Evolutionary conservation across 1,140 invertebrate genomes (phyloP).

Genomic region (Drosophila azteca): DNA sequence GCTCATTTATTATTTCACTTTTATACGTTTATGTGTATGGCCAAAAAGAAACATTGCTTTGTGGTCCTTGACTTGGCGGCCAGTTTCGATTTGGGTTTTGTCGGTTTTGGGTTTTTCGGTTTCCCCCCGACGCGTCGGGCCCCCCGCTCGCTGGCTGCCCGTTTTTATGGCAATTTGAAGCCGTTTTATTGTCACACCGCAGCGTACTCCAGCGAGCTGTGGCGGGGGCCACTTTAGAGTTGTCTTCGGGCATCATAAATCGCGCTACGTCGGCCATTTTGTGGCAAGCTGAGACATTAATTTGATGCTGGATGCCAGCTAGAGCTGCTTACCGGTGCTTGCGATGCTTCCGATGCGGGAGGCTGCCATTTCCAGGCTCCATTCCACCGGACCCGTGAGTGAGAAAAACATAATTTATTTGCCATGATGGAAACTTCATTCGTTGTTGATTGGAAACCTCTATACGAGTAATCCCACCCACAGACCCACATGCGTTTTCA

Average conservation of each 20-base stretch:
- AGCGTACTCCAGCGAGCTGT: conserved; percentile 13
- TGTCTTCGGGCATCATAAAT: conserved; percentile 76
- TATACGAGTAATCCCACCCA: conserved; percentile 5
- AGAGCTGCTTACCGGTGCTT: conserved; percentile 31
- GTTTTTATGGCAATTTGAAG: conserved; percentile 79
- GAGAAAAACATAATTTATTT: conserved; percentile 70
- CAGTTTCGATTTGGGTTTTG: conserved; percentile 34
- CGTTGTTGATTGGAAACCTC: conserved; percentile 70
- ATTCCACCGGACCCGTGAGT: not conserved
- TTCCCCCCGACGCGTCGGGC: conserved; percentile 3
- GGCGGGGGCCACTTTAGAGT: conserved; percentile 68
- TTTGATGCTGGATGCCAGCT: conserved; percentile 52
- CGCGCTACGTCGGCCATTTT: conserved; percentile 72
- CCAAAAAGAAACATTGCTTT: conserved; percentile 24
- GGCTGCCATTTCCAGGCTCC: conserved; percentile 16
- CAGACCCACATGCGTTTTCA: conserved; percentile 43
- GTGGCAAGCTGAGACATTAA: conserved; percentile 73
- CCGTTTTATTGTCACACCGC: conserved; percentile 77
- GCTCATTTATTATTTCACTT: conserved; percentile 77
- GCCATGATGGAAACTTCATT: conserved; percentile 70
- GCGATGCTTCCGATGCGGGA: conserved; percentile 45
- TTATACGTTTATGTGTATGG: conserved; percentile 47
- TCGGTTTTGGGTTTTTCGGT: conserved; percentile 8
- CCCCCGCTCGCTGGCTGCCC: conserved; percentile 3
- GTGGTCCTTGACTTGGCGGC: conserved; percentile 21